Evolutionary conservation across 1,140 invertebrate genomes (phyloP).

Genomic region (Melanaphis sacchari): DNA sequence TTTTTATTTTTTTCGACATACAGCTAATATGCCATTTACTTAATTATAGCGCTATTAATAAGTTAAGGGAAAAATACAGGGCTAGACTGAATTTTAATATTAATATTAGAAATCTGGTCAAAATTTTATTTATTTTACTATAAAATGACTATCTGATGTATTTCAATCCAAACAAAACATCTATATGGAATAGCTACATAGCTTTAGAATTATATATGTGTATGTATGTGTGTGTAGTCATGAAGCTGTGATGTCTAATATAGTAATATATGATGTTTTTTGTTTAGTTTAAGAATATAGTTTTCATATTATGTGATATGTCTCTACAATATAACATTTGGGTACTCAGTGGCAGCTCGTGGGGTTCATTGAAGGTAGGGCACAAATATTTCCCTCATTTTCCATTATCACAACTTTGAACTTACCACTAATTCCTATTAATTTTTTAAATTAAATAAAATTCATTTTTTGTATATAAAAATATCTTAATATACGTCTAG

Average conservation of each 20-base stretch:
- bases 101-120: not conserved
- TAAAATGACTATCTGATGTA: not conserved
- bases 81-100: not conserved
- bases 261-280: not conserved
- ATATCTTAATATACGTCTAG: no score
- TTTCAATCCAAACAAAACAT: not conserved
- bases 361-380: not conserved
- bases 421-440: not conserved
- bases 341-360: not conserved
- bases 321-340: not conserved
- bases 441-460: not conserved
- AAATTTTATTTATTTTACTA: not conserved
- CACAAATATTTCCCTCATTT: not conserved
- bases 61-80: not conserved
- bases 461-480: no score
- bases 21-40: conserved; percentile 1
- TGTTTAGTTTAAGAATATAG: not conserved
- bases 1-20: not conserved
- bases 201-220: not conserved
- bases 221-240: no score
- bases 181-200: not conserved
- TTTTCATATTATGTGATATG: not conserved
- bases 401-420: not conserved
- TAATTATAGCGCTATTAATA: not conserved
- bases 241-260: not conserved